A percentile compares a stretch with the other conserved stretches of the same genome.
Conservation (phyloP, 1,140 invertebrate genomes). For the Drosophila ananassae region DNA sequence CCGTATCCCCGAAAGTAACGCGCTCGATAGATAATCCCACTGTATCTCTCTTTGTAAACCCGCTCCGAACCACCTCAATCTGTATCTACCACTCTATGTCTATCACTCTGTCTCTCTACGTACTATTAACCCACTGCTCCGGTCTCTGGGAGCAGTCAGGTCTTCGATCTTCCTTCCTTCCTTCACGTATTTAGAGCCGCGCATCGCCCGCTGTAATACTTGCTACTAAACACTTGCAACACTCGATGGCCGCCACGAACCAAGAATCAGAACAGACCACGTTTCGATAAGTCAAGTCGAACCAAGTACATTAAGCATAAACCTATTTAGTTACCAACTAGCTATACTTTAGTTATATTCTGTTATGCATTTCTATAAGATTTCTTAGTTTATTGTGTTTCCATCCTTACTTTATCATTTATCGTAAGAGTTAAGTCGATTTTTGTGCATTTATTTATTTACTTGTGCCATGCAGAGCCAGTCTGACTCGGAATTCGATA, state of each 20-base stretch:
- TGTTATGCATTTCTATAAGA: constrained; percentile 20
- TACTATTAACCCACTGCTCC: constrained; percentile 18
- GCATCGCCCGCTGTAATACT: constrained; percentile 45
- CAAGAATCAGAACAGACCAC: constrained; percentile 8
- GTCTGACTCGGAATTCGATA: neutral
- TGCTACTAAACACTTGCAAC: constrained; percentile 50
- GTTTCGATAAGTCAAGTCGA: constrained; percentile 11
- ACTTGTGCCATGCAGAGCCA: constrained; percentile 9
- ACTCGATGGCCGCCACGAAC: constrained; percentile 41
- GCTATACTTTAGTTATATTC: constrained; percentile 39
- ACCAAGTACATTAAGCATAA: constrained; percentile 48
- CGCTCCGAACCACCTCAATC: constrained; percentile 26
- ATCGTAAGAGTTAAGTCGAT: constrained; percentile 27
- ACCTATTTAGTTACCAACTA: constrained; percentile 43
- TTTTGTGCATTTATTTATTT: constrained; percentile 77
- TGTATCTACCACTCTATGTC: constrained; percentile 23
- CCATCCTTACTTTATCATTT: constrained; percentile 43
- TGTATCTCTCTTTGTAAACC: constrained; percentile 15
- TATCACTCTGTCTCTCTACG: constrained; percentile 14
- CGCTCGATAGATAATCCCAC: constrained; percentile 42
- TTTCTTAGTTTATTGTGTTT: constrained; percentile 25
- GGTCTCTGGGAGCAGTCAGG: constrained; percentile 4
- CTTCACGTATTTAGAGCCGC: constrained; percentile 59
- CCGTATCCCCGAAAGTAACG: constrained; percentile 35
- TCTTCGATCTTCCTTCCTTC: constrained; percentile 21